Evolutionary conservation across 2,888 invertebrate species (phyloP).

Genomic region (Resseliella maxima): DNA sequence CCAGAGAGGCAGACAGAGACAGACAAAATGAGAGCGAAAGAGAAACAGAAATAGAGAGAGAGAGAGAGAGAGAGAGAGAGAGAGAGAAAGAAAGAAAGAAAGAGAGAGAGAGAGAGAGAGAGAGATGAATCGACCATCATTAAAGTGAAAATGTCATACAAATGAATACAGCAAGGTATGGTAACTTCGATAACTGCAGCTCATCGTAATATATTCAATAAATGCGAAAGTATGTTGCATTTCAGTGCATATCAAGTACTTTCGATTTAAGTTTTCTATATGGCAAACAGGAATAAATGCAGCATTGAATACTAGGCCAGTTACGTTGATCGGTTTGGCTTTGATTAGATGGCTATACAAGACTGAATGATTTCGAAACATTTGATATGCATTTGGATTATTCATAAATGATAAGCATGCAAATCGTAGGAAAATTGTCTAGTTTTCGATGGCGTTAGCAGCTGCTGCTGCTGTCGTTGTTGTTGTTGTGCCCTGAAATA

Average conservation of each 20-base stretch:
- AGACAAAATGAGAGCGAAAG: too few relatives aligned
- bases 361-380: not conserved
- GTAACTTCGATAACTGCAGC: not conserved
- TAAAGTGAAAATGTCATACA: constrained; percentile 14
- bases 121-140: not conserved
- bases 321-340: not conserved
- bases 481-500: not conserved
- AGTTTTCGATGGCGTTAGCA: constrained; percentile 2
- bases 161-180: not conserved
- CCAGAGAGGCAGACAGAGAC: too few relatives aligned
- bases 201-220: constrained; percentile 2
- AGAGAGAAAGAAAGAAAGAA: too few relatives aligned
- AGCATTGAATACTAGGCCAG: not conserved
- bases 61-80: too few relatives aligned
- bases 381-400: constrained; percentile 51
- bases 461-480: not conserved
- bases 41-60: too few relatives aligned
- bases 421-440: not conserved
- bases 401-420: constrained; percentile 49
- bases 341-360: not conserved
- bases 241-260: not conserved
- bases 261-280: not conserved
- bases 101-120: too few relatives aligned
- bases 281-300: not conserved
- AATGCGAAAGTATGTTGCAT: constrained; percentile 30